Evolutionary conservation across 1,140 invertebrate species (phyloP).

Genomic region (Teleopsis dalmanni): DNA sequence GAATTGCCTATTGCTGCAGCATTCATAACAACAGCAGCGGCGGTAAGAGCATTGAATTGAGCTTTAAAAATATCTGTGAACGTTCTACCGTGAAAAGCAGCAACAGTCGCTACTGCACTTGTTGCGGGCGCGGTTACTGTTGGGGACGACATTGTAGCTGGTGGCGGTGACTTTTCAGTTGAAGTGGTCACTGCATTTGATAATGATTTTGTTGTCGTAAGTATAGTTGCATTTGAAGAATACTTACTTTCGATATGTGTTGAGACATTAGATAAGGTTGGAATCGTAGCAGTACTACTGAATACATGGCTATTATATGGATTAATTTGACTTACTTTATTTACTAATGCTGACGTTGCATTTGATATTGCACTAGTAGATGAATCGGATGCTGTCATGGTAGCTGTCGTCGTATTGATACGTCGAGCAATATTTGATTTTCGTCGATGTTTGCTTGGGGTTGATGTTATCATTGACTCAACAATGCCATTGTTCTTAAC

Average conservation of each 20-base stretch:
- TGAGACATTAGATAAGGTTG: too few species aligned
- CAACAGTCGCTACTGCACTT: conserved; percentile 10
- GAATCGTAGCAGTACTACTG: too few species aligned
- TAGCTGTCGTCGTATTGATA: conserved; percentile 14
- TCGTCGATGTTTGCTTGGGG: conserved; percentile 14
- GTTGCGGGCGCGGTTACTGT: not conserved
- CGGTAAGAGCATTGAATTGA: conserved; percentile 19
- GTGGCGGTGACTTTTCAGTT: not conserved
- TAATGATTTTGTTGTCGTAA: not conserved
- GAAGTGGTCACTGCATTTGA: not conserved
- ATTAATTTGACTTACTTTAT: too few species aligned
- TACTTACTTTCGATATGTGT: too few species aligned
- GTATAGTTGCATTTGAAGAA: too few species aligned
- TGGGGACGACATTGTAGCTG: not conserved
- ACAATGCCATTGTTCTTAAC: too few species aligned
- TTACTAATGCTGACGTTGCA: too few species aligned
- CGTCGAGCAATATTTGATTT: conserved; percentile 21
- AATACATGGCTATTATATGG: too few species aligned
- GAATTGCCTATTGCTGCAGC: not conserved
- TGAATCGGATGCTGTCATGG: not conserved
- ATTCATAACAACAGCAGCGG: conserved; percentile 11
- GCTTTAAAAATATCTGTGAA: conserved; percentile 29
- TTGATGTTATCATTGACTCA: not conserved
- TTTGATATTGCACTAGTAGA: not conserved
- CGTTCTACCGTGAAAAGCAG: conserved; percentile 20